These are phyloP conservation scores for Drosophila pseudotakahashii DNA, from an alignment of 2,888 invertebrate genomes.

Conservation along the genomic window DNA sequence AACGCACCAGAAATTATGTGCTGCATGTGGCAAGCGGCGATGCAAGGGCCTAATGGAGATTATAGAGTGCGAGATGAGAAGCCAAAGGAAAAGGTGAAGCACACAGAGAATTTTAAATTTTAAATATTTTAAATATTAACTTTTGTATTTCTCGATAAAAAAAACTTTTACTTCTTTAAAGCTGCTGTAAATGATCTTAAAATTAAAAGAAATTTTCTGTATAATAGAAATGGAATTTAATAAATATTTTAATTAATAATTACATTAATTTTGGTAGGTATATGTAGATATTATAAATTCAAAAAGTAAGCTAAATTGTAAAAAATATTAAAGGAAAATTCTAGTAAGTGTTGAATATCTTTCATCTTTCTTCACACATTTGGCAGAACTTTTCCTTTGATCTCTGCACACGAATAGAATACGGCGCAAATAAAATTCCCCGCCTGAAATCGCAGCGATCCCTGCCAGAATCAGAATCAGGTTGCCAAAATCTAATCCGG, in stretches of 20 bases:
- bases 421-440: not conserved
- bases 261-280: too few relatives aligned
- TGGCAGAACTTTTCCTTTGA: constrained; percentile 11
- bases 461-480: constrained; percentile 11
- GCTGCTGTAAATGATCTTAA: too few relatives aligned
- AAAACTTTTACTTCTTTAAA: too few relatives aligned
- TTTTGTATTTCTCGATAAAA: too few relatives aligned
- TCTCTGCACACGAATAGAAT: not conserved
- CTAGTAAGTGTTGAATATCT: not conserved
- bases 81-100: constrained; percentile 12
- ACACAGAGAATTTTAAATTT: not conserved
- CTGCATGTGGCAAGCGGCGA: constrained; percentile 54
- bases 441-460: constrained; percentile 1
- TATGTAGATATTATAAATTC: too few relatives aligned
- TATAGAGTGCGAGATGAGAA: constrained; percentile 58
- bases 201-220: too few relatives aligned
- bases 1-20: constrained; percentile 57
- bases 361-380: not conserved
- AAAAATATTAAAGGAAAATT: not conserved
- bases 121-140: too few relatives aligned
- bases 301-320: not conserved
- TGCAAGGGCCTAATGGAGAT: constrained; percentile 66
- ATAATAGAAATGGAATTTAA: too few relatives aligned
- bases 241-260: too few relatives aligned
- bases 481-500: constrained; percentile 32